Evolutionary conservation across 2,888 invertebrate genomes (phyloP).

Genomic region (Drosophila quinaria): DNA sequence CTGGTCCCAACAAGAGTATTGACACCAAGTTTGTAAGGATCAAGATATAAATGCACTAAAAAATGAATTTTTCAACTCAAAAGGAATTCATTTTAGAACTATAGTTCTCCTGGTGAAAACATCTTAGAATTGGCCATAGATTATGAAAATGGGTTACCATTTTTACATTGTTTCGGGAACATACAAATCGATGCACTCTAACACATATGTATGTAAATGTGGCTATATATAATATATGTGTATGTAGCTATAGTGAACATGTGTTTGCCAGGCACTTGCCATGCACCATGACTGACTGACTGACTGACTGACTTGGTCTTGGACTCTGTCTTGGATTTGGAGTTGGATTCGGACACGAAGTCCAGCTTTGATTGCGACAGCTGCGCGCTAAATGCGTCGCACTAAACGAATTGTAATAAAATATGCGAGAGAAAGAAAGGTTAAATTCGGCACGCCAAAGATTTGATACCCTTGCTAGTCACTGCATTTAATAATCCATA

Average conservation of each 20-base stretch:
- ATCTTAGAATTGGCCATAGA: no score
- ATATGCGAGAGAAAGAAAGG: not conserved
- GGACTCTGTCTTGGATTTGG: slow-evolving; percentile 17
- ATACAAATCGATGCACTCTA: no score
- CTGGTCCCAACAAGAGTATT: no score
- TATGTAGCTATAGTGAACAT: slow-evolving; percentile 46
- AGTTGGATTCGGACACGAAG: slow-evolving; percentile 9
- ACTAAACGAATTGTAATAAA: slow-evolving; percentile 67
- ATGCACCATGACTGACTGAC: slow-evolving; percentile 61
- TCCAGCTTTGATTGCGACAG: slow-evolving; percentile 63
- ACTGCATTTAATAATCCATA: not conserved
- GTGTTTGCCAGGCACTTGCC: slow-evolving; percentile 78
- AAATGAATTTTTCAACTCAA: no score
- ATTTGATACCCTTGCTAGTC: not conserved
- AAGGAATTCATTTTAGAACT: no score
- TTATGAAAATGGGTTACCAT: no score
- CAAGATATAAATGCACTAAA: no score
- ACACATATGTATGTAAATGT: not conserved
- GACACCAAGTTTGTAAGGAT: no score
- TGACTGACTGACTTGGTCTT: slow-evolving; percentile 50
- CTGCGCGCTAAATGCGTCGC: slow-evolving; percentile 70
- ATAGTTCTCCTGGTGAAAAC: no score
- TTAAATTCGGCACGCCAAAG: not conserved
- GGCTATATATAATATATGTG: not conserved
- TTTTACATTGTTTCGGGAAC: no score